Base-by-base conservation (phyloP, 2,113 vertebrate genomes). In the Columbina picui region DNA sequence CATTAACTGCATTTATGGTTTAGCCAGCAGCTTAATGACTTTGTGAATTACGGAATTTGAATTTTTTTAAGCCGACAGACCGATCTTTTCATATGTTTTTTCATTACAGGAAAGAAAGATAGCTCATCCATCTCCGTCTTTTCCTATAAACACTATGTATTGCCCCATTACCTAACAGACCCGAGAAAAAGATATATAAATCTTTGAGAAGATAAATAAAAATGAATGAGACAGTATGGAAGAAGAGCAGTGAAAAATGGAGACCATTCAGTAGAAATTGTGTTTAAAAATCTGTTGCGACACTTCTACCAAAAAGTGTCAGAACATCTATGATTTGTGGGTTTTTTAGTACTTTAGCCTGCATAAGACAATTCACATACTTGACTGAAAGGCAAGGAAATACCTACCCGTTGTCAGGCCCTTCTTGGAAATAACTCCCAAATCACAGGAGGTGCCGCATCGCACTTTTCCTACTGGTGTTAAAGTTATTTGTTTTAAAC, bases 41-140 rank as follows among this genome's bases (percentile, higher is more conserved):
- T 65, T 38, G 34, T 16, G 49, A 85, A 12, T 30, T 43, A 27
- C n/a, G 41, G 69, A 34, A 75, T 71, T 49, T 52, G 71, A 36
- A 82, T 87, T 94, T 79, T 81, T 14, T 81, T 75, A 63, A 77
- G 53, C 61, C 74, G 47, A 21, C 20, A 68, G 43, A 70, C 38
- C 10, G 4, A 25, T 49, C 9, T 81, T 78, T 19, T 47, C 6
- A 6, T 89, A 0, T 27, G n/a, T 53, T 81, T 81, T 90, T 91
- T 84, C 43, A 39, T 65, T 57, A 27, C 17, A 38, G 75, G 16
- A 63, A 78, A 34, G 52, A 89, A 23, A 82, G 34, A 11, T 10
- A 39, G 15, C 32, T 86, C 12, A 1, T 69, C 50, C 15, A 2
- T 59, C 20, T 69, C 56, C 17, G 2, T 69, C 82, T 84, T 83